Percentiles rank a stretch among this genome's conserved stretches.
phyloP scores from a whole-genome alignment of 1,140 invertebrate genomes.

The Cryptotermes secundus region DNA sequence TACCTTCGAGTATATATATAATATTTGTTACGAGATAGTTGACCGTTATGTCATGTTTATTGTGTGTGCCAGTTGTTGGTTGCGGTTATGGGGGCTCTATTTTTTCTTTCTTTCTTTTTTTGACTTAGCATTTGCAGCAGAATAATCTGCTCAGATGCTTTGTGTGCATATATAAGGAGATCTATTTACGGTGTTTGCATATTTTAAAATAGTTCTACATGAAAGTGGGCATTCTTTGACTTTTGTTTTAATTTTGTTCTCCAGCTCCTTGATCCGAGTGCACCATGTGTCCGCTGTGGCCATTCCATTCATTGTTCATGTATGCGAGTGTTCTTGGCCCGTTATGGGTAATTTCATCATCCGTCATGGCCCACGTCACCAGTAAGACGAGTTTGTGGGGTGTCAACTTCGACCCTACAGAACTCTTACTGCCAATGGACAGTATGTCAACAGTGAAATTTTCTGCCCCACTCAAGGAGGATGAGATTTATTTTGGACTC shows the following conservation, averaged over 20 bases:
- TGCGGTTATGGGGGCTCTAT: too few relatives aligned
- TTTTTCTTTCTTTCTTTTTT: too few relatives aligned
- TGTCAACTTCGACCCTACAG: constrained; percentile 42
- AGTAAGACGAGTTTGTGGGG: constrained; percentile 37
- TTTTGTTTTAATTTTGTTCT: background rate
- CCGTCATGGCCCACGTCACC: background rate
- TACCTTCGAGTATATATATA: too few relatives aligned
- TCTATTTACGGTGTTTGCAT: too few relatives aligned
- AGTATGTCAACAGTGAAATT: constrained; percentile 36
- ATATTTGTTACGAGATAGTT: too few relatives aligned
- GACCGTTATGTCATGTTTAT: too few relatives aligned
- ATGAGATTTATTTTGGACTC: constrained; percentile 22
- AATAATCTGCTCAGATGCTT: too few relatives aligned
- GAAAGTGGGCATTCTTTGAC: background rate
- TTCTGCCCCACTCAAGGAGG: constrained; percentile 7
- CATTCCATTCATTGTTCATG: constrained; percentile 26
- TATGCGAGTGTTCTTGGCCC: background rate
- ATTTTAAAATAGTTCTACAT: too few relatives aligned
- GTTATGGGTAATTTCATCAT: constrained; percentile 5
- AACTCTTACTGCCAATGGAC: constrained; percentile 39
- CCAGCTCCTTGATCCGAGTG: background rate
- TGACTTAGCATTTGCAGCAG: too few relatives aligned
- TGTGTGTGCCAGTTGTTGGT: too few relatives aligned
- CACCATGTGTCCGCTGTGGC: constrained; percentile 29
- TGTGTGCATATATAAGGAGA: too few relatives aligned